A percentile compares a stretch with the other conserved stretches of the same genome.
These are phyloP conservation scores for Sebastes vulpes DNA, from an alignment of 2,797 vertebrate genomes.

Conservation along the genomic window DNA sequence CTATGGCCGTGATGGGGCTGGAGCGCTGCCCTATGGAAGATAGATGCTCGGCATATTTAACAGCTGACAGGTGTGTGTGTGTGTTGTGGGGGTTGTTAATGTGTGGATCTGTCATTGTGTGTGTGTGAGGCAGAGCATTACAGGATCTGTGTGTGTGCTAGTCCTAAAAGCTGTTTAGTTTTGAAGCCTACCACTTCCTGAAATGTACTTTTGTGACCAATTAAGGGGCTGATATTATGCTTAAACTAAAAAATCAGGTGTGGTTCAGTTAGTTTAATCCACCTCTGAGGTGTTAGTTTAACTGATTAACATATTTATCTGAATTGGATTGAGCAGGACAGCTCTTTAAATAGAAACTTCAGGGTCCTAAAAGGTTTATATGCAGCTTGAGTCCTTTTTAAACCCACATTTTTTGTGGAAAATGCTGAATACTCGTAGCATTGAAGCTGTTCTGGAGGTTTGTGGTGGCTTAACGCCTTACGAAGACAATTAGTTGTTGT, in stretches of 20 bases:
- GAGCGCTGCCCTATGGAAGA: constrained; percentile 42
- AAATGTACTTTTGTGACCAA: not conserved
- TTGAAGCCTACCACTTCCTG: not conserved
- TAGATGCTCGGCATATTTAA: constrained; percentile 39
- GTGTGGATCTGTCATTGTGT: constrained; percentile 1
- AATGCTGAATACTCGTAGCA: not conserved
- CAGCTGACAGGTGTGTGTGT: constrained; percentile 57
- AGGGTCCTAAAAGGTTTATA: not conserved
- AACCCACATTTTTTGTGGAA: not conserved
- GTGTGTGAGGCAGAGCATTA: not conserved
- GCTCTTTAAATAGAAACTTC: not conserved
- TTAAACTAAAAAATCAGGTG: not conserved
- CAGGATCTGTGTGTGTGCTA: not conserved
- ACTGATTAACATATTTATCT: not conserved
- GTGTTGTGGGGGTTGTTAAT: not conserved
- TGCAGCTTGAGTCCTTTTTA: not conserved
- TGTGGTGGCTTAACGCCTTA: not conserved
- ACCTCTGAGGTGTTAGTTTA: not conserved
- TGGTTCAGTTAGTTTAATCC: not conserved
- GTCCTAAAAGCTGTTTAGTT: not conserved
- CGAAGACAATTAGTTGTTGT: not conserved
- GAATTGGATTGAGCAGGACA: not conserved
- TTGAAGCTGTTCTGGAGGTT: not conserved
- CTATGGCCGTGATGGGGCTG: constrained; percentile 38
- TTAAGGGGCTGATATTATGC: not conserved